A percentile compares a stretch with the other conserved stretches of the same genome.
Conservation (phyloP, 1,140 invertebrate genomes). For the Diabrotica undecimpunctata region DNA sequence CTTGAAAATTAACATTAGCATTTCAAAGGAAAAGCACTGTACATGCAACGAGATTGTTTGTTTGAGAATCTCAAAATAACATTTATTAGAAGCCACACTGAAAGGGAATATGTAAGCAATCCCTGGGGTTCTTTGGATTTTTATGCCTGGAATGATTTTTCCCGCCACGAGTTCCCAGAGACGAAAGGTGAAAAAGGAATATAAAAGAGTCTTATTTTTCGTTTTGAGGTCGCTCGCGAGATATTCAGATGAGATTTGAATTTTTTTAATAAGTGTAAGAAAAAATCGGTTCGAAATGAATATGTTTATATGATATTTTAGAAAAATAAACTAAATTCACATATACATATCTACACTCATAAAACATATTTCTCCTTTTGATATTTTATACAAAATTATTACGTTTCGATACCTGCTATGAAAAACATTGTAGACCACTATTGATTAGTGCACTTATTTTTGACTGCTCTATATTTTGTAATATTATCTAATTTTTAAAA, state of each 20-base stretch:
- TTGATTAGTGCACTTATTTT: too few relatives aligned
- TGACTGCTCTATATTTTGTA: too few relatives aligned
- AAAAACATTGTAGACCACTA: too few relatives aligned
- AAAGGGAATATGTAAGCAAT: conserved; percentile 6
- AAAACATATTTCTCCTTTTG: too few relatives aligned
- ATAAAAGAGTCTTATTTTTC: background rate
- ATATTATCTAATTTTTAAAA: too few relatives aligned
- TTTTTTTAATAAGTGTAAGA: too few relatives aligned
- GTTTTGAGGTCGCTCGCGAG: background rate
- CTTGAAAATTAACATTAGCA: conserved; percentile 8
- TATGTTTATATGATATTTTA: too few relatives aligned
- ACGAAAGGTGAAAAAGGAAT: background rate
- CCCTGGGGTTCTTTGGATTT: background rate
- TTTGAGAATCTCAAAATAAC: background rate
- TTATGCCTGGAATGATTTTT: background rate
- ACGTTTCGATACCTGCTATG: too few relatives aligned
- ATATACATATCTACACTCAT: too few relatives aligned
- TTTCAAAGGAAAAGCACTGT: conserved; percentile 3
- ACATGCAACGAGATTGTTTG: conserved; percentile 4
- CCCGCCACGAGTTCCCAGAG: background rate
- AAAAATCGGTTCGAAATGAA: too few relatives aligned
- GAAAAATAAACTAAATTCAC: too few relatives aligned
- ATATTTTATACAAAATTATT: too few relatives aligned
- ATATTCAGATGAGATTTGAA: background rate
- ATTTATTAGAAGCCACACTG: conserved; percentile 3